phyloP scores from a whole-genome alignment of 2,888 invertebrate species.

The Seira sanloemensis region DNA sequence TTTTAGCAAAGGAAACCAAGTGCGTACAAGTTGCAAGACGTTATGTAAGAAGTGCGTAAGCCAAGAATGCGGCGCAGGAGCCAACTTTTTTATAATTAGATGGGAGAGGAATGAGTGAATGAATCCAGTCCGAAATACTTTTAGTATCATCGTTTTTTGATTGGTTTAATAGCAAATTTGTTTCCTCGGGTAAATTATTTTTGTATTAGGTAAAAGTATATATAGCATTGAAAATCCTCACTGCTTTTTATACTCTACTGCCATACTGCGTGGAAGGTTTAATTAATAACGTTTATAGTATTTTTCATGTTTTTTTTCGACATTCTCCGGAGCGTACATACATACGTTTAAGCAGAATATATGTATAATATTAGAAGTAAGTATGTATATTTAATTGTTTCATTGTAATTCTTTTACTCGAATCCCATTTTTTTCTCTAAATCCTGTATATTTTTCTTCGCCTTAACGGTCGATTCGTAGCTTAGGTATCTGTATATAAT shows the following conservation, averaged over 20 bases:
- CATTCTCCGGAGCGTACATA: neutral
- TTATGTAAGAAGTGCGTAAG: too few relatives aligned
- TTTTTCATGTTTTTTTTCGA: neutral
- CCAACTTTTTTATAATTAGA: neutral
- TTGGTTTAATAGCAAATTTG: conserved; percentile 61
- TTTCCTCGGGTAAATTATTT: conserved; percentile 42
- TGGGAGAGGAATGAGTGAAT: neutral
- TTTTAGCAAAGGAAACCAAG: neutral
- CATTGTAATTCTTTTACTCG: neutral
- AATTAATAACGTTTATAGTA: neutral
- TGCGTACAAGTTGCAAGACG: too few relatives aligned
- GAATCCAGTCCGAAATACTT: neutral
- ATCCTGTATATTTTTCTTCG: neutral
- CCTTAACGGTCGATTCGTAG: neutral
- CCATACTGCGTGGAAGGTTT: conserved; percentile 11
- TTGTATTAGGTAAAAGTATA: conserved; percentile 56
- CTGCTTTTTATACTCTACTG: neutral
- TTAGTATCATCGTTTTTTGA: conserved; percentile 42
- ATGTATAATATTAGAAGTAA: too few relatives aligned
- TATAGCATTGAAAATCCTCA: conserved; percentile 29
- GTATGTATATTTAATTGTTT: neutral
- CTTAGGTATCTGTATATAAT: neutral
- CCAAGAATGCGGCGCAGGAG: neutral
- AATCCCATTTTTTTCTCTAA: neutral
- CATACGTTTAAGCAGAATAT: neutral